Base-by-base conservation (phyloP, 92 coral and sea anemone species). In the Epizoanthus scotinus region DNA sequence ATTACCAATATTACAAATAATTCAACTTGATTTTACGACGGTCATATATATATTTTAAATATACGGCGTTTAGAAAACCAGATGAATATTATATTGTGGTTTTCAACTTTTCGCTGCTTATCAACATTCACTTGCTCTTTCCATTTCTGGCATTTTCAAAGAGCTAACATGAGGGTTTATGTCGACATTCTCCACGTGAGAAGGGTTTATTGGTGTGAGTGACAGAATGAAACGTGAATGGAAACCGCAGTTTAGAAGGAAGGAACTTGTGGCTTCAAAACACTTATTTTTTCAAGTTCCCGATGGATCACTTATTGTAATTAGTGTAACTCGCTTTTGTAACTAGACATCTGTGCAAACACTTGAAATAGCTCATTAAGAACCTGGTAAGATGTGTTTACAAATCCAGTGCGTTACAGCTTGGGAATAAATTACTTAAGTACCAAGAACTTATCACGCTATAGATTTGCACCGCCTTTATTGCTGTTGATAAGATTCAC, bases 301-400 rank as follows among this genome's bases (percentile, higher is more conserved):
- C 44, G 20, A 29, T 44, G 69, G 69, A 64, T 38, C 22, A 14
- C 20, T n/a, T 27, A 29, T 38, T 25, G 21, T 64, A 29, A 64
- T 64, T 27, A 14, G 47, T 26, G 6, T 49, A 20, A 75, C 59
- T 75, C 59, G 22, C 53, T 38, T 59, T n/a, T 58, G 49, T 57
- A 59, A 36, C 21, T 57, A 67, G 49, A 26, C 81, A 75, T 67
- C 60, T 75, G 68, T 21, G 81, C 61, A 75, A 75, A 75, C 25
- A 75, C 68, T 75, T 58, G n/a, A 54, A 31, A 75, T 13, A 75
- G n/a, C 68, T 36, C 81, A 17, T 58, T 58, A 59, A 55, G 28
- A 27, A 19, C 20, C 52, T 15, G 22, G 38, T 14, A 25, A 27
- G 15, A 26, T 19, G 9, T 40, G 24, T 73, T 73, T 73, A 55